phyloP scores from a whole-genome alignment of 2,888 invertebrate species.

The Lasioglossum morio region DNA sequence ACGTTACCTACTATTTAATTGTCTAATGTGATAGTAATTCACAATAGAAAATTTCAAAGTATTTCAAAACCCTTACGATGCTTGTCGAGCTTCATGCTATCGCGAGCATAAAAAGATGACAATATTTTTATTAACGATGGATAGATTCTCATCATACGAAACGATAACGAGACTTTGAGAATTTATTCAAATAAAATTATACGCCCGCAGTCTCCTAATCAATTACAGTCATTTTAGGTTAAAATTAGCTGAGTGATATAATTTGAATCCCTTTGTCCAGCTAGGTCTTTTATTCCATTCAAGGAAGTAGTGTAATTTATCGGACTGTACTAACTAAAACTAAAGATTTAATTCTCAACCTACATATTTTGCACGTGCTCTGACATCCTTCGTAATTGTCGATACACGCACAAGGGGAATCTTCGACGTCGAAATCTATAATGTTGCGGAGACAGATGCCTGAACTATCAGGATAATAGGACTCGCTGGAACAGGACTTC shows the following conservation, averaged over 20 bases:
- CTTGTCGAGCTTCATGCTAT: neutral
- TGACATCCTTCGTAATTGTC: neutral
- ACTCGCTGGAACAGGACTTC: slow-evolving; percentile 43
- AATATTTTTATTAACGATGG: neutral
- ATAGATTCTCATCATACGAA: neutral
- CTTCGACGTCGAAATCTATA: slow-evolving; percentile 63
- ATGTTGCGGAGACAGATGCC: slow-evolving; percentile 78
- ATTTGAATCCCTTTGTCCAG: neutral
- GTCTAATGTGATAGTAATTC: neutral
- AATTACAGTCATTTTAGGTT: neutral
- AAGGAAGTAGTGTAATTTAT: neutral
- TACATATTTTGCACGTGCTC: neutral
- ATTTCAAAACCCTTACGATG: neutral
- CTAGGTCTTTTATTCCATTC: neutral
- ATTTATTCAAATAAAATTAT: neutral
- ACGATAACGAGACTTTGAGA: neutral
- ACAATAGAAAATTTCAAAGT: neutral
- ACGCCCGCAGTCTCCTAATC: neutral
- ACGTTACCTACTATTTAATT: neutral
- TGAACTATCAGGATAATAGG: slow-evolving; percentile 72
- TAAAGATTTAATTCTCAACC: neutral
- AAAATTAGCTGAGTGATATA: neutral
- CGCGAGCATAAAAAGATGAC: neutral
- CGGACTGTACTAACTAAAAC: neutral
- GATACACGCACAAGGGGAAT: neutral